Conservation (phyloP, 2,797 vertebrate genomes). For the Anguilla pacifica region DNA sequence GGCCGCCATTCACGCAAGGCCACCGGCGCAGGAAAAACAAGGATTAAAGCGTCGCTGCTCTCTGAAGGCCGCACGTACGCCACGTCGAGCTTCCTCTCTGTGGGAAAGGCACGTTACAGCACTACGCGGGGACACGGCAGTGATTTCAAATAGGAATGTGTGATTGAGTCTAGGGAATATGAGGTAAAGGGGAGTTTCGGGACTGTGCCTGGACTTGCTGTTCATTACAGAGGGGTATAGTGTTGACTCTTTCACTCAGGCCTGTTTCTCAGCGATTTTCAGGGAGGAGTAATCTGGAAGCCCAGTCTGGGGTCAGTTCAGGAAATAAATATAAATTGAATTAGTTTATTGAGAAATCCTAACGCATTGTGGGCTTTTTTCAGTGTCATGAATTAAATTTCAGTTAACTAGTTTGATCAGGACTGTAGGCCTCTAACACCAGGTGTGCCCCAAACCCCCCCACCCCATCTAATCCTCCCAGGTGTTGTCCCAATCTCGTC, state of each 20-base stretch:
- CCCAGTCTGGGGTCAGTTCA: background rate
- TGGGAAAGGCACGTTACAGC: background rate
- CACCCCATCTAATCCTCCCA: background rate
- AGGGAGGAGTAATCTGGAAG: background rate
- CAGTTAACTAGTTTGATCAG: background rate
- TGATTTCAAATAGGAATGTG: background rate
- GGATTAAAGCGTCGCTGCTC: background rate
- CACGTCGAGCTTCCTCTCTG: background rate
- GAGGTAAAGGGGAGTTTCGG: background rate
- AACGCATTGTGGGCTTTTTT: background rate
- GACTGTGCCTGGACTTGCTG: background rate
- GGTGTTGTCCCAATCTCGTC: background rate
- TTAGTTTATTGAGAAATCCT: background rate
- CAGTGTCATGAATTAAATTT: background rate
- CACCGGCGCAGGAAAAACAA: background rate
- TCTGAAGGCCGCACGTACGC: background rate
- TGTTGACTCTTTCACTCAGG: background rate
- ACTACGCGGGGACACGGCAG: background rate
- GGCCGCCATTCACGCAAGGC: background rate
- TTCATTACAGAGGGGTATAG: background rate
- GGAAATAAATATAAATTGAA: background rate
- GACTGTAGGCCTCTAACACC: background rate
- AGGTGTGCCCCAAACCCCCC: background rate
- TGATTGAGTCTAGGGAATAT: background rate
- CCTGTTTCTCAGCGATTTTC: background rate